Evolutionary conservation across 2,113 vertebrate species (phyloP), one percentile per base, ranked within the genome.

Genomic region (Petroica traversi): DNA sequence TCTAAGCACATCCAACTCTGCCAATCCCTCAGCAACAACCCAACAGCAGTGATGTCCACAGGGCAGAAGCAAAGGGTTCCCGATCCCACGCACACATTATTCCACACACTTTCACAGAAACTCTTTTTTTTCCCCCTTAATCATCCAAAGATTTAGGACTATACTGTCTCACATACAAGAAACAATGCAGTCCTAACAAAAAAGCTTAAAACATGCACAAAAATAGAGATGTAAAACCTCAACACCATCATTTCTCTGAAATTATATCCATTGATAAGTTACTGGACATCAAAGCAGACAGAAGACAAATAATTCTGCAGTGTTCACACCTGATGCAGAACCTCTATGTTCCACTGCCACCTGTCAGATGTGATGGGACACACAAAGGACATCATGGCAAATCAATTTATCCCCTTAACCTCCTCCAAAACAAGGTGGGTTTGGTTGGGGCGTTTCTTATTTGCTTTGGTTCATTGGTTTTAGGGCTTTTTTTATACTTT

Each of bases 331-430:
- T n/a, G 23, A 33, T 28, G 19, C 52, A 45, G 67, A 83, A 58
- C 25, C 25, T 12, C 10, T 45, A 17, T 0, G 0, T 28, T 63
- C 45, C 49, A 59, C 1, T 61, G 72, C 9, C 41, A 38, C n/a
- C 43, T 22, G 29, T 22, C 75, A 92, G 34, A 36, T 22, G 33
- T 3, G 20, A 55, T 5, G 6, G 20, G 36, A 76, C 45, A 26
- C 52, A 38, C 2, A 25, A 54, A 46, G 12, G 3, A 19, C 23
- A 76, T 7, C 8, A 29, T 2, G 6, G 18, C 29, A 85, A 66
- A 49, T 19, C 26, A 61, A 69, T 9, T 17, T 22, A 66, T 4
- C 26, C 6, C 46, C 46, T 31, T 24, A 55, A 59, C 2, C 34
- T 52, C 36, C 38, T 59, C 7, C 8, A 14, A 73, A 90, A 68